Evolutionary conservation across 1,140 invertebrate genomes (phyloP).

Genomic region (Prorops nasuta): DNA sequence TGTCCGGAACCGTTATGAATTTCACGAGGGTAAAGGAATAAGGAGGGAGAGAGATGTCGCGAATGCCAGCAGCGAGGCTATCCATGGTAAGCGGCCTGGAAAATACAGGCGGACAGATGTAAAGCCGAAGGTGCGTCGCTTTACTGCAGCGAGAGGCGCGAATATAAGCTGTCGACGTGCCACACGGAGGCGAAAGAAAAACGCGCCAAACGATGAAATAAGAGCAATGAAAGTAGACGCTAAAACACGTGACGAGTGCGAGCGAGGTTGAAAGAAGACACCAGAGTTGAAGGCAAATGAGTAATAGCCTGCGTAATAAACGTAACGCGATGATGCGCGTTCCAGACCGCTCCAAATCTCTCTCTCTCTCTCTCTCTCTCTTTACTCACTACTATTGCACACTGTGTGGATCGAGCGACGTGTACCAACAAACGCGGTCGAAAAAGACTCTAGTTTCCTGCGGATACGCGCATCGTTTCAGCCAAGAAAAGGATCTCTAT

Average conservation of each 20-base stretch:
- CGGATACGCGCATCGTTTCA: constrained; percentile 36
- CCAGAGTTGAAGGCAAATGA: constrained; percentile 20
- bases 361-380: too few species aligned
- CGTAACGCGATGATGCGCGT: constrained; percentile 19
- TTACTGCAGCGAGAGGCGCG: background rate
- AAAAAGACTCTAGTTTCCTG: constrained; percentile 25
- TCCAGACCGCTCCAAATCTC: constrained; percentile 12
- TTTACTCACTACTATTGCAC: too few species aligned
- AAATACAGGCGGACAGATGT: constrained; percentile 23
- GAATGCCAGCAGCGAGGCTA: background rate
- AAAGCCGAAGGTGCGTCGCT: constrained; percentile 30
- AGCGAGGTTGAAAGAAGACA: background rate
- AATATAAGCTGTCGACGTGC: background rate
- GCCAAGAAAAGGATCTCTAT: constrained; percentile 24
- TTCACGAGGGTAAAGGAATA: constrained; percentile 11
- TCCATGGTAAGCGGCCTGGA: too few species aligned
- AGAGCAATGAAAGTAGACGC: background rate
- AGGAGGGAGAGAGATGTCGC: constrained; percentile 7
- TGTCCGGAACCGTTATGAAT: constrained; percentile 11
- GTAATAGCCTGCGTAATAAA: constrained; percentile 22
- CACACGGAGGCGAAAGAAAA: constrained; percentile 2
- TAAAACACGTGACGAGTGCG: background rate
- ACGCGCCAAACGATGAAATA: constrained; percentile 9
- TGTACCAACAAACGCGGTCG: constrained; percentile 12
- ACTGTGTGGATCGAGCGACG: constrained; percentile 9